These are phyloP conservation scores for Physella acuta DNA, from an alignment of 1,140 invertebrate species.

Conservation along the genomic window DNA sequence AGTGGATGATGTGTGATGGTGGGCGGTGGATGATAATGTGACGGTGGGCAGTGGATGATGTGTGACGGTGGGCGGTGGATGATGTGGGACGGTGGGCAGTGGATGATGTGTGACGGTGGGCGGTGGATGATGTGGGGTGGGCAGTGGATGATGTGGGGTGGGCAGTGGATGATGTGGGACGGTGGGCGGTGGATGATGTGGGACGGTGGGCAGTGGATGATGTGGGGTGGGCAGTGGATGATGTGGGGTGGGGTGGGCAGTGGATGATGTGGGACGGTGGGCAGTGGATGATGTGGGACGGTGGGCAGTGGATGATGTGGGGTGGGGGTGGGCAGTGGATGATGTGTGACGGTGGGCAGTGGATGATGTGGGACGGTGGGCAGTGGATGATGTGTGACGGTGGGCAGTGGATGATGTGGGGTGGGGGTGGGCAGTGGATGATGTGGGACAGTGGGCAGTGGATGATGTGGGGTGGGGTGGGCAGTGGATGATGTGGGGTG, in stretches of 20 bases:
- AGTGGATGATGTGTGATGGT: background rate
- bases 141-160: no score
- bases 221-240: background rate
- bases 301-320: background rate
- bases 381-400: no score
- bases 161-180: background rate
- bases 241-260: background rate
- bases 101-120: no score
- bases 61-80: background rate
- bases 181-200: background rate
- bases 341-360: background rate
- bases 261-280: background rate
- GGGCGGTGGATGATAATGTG: background rate
- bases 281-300: background rate
- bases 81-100: background rate
- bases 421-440: no score
- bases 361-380: background rate
- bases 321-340: background rate
- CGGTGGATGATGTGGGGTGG: no score
- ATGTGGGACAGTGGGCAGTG: background rate
- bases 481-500: background rate
- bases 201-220: background rate
- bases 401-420: no score
- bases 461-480: background rate
- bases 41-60: background rate